A percentile compares a stretch with the other conserved stretches of the same genome.
These are phyloP conservation scores for Tenodera sinensis DNA, from an alignment of 2,888 invertebrate species.

Conservation along the genomic window DNA sequence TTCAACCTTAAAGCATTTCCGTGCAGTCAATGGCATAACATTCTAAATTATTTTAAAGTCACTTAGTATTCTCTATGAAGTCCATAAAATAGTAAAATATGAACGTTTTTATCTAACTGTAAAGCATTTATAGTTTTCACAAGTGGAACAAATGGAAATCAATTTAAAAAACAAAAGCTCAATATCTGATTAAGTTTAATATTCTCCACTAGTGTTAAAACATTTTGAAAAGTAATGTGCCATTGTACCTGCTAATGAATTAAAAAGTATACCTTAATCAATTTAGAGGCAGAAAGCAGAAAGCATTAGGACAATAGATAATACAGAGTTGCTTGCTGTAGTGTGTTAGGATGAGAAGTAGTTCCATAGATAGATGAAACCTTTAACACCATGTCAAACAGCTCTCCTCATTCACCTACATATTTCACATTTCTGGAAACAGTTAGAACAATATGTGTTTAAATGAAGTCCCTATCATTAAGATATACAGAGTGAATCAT, in stretches of 20 bases:
- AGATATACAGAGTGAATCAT: no score
- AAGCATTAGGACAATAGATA: neutral
- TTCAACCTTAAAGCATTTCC: neutral
- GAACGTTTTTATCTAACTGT: no score
- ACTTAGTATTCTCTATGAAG: no score
- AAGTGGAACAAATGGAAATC: neutral
- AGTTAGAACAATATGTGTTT: no score
- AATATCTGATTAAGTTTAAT: neutral
- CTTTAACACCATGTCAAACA: neutral
- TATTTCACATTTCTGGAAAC: no score
- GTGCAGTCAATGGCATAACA: neutral
- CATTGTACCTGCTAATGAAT: neutral
- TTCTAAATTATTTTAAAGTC: neutral
- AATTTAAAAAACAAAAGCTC: neutral
- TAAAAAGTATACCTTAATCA: neutral
- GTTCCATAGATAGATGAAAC: neutral
- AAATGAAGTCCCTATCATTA: no score
- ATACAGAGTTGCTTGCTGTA: neutral
- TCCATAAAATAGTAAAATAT: no score
- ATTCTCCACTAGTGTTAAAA: no score
- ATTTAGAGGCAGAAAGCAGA: neutral
- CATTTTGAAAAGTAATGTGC: neutral
- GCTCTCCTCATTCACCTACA: no score
- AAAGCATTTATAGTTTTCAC: no score
- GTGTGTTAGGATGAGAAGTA: neutral